phyloP scores from a whole-genome alignment of 1,140 invertebrate genomes.

The Sinella curviseta region DNA sequence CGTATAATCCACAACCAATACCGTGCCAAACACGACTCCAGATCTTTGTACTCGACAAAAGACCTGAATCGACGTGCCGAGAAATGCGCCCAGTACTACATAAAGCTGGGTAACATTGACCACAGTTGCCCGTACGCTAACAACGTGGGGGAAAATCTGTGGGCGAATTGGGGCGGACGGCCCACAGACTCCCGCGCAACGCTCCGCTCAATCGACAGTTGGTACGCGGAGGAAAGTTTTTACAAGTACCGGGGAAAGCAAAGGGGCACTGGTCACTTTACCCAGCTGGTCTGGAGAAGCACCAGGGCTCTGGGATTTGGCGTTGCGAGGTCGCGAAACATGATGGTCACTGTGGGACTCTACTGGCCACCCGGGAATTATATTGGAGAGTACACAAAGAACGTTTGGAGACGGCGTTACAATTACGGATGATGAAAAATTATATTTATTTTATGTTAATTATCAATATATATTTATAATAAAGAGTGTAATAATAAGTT shows the following conservation, averaged over 20 bases:
- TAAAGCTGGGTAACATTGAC: not conserved
- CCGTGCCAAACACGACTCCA: not conserved
- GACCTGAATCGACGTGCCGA: not conserved
- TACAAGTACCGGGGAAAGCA: not conserved
- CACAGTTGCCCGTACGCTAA: not conserved
- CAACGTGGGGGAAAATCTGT: not conserved
- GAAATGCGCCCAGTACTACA: not conserved
- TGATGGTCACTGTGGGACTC: not conserved
- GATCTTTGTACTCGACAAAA: not conserved
- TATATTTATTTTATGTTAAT: not conserved
- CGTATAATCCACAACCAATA: not conserved
- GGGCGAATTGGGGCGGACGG: not conserved
- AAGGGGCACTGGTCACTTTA: not conserved
- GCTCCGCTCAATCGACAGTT: not conserved
- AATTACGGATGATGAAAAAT: not conserved
- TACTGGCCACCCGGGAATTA: not conserved
- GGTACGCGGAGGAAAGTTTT: not conserved
- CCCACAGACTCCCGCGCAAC: not conserved
- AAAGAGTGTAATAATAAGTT: not conserved
- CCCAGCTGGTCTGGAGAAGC: not conserved
- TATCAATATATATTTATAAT: too few relatives aligned
- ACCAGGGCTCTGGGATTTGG: not conserved
- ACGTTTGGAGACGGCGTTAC: not conserved
- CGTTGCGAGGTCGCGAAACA: not conserved
- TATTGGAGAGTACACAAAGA: not conserved